These are phyloP conservation scores for Metallyticus violacea DNA, from an alignment of 2,888 invertebrate species.

Conservation along the genomic window DNA sequence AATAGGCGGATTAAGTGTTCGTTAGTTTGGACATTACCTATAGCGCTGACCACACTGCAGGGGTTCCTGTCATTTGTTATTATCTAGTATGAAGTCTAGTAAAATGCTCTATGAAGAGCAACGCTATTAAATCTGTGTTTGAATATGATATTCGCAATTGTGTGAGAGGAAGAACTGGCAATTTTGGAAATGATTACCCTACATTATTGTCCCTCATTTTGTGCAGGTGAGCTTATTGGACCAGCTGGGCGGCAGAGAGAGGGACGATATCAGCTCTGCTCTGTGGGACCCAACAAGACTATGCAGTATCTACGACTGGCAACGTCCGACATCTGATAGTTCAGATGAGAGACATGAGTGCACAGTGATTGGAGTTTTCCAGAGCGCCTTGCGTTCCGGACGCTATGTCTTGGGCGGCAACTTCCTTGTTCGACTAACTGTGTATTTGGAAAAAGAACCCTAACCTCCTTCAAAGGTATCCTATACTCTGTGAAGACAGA, in stretches of 20 bases:
- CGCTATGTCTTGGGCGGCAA: conserved; percentile 50
- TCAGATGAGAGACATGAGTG: conserved; percentile 47
- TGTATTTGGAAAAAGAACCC: conserved; percentile 46
- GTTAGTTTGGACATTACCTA: no score
- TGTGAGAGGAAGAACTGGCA: neutral
- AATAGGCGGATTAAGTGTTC: no score
- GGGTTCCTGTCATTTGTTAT: no score
- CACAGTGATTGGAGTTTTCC: conserved; percentile 52
- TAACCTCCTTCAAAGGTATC: no score
- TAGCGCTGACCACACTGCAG: no score
- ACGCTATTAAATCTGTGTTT: no score
- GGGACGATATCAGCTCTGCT: conserved; percentile 42
- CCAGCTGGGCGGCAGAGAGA: conserved; percentile 29
- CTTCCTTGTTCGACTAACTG: conserved; percentile 53
- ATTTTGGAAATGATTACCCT: neutral
- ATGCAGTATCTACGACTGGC: conserved; percentile 47
- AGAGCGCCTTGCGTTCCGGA: conserved; percentile 48
- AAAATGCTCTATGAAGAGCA: no score
- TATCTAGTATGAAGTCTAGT: no score
- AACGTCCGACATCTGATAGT: conserved; percentile 40
- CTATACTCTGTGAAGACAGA: no score
- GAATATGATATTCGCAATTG: neutral
- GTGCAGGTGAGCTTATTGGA: conserved; percentile 36
- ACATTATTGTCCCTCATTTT: neutral
- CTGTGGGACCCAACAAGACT: conserved; percentile 47